These are phyloP conservation scores for Eumaeus atala DNA, from an alignment of 1,140 invertebrate genomes.

Conservation along the genomic window DNA sequence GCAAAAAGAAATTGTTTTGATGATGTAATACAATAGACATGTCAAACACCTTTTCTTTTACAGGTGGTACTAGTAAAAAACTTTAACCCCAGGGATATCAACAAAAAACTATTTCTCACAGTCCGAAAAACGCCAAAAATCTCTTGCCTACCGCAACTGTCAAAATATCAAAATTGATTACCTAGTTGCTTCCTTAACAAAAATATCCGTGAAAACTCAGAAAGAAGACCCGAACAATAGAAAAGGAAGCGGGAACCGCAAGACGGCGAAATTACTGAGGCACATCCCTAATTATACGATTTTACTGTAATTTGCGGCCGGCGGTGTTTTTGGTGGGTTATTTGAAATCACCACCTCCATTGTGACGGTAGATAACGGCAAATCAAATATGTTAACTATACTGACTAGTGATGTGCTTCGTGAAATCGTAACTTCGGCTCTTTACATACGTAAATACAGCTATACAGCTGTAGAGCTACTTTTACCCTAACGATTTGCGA, in stretches of 20 bases:
- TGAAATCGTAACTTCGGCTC: no score
- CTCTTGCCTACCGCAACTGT: slow-evolving; percentile 57
- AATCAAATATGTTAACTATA: slow-evolving; percentile 39
- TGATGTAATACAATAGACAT: not conserved
- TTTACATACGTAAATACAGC: no score
- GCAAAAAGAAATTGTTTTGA: not conserved
- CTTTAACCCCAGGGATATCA: slow-evolving; percentile 25
- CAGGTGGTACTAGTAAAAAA: not conserved
- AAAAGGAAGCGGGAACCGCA: slow-evolving; percentile 60
- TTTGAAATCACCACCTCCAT: slow-evolving; percentile 50
- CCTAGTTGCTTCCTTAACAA: slow-evolving; percentile 18
- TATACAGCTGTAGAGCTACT: no score
- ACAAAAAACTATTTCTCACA: slow-evolving; percentile 40
- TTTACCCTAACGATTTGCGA: no score
- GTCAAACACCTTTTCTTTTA: slow-evolving; percentile 12
- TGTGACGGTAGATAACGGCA: slow-evolving; percentile 39
- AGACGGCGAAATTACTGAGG: slow-evolving; percentile 50
- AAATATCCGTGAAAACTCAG: slow-evolving; percentile 30
- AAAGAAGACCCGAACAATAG: slow-evolving; percentile 52
- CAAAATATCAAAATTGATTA: slow-evolving; percentile 68
- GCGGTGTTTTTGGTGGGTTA: slow-evolving; percentile 29
- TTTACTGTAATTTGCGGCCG: slow-evolving; percentile 60
- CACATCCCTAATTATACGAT: slow-evolving; percentile 63
- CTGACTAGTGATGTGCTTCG: not conserved
- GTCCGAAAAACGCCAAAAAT: slow-evolving; percentile 37